phyloP scores from a whole-genome alignment of 2,113 vertebrate species.

The Nyctereutes procyonoides region DNA sequence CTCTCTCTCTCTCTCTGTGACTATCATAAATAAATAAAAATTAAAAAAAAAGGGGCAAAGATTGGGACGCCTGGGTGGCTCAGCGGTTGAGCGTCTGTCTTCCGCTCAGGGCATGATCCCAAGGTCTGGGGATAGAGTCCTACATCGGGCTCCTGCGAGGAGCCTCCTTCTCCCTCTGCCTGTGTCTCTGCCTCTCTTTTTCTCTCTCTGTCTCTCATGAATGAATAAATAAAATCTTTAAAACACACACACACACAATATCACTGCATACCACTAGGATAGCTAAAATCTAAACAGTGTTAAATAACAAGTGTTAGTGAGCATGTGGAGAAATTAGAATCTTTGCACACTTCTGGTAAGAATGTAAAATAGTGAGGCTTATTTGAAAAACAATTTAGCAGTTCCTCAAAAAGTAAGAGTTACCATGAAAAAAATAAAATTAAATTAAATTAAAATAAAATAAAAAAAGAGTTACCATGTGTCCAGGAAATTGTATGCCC shows the following conservation, averaged over 20 bases:
- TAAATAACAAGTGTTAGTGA: not conserved
- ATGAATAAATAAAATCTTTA: too few species aligned
- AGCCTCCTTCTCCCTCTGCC: too few species aligned
- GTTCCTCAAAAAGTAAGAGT: conserved; percentile 22
- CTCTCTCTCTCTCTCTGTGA: too few species aligned
- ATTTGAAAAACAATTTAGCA: not conserved
- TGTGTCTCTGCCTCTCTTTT: too few species aligned
- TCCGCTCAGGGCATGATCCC: too few species aligned
- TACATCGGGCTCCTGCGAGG: too few species aligned
- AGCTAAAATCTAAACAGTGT: not conserved
- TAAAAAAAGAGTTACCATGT: not conserved
- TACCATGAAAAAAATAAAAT: too few species aligned
- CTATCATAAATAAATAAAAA: too few species aligned
- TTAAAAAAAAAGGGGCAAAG: not conserved
- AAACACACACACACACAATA: not conserved
- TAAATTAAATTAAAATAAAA: too few species aligned
- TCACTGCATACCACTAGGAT: not conserved
- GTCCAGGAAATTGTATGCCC: not conserved
- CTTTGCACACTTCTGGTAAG: not conserved
- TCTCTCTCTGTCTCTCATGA: too few species aligned
- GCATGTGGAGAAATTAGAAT: not conserved
- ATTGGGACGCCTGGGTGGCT: not conserved
- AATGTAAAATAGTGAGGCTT: not conserved
- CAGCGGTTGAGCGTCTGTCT: too few species aligned
- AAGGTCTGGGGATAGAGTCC: too few species aligned